Conservation (phyloP, 2,888 invertebrate genomes). For the Trichogramma evanescens region DNA sequence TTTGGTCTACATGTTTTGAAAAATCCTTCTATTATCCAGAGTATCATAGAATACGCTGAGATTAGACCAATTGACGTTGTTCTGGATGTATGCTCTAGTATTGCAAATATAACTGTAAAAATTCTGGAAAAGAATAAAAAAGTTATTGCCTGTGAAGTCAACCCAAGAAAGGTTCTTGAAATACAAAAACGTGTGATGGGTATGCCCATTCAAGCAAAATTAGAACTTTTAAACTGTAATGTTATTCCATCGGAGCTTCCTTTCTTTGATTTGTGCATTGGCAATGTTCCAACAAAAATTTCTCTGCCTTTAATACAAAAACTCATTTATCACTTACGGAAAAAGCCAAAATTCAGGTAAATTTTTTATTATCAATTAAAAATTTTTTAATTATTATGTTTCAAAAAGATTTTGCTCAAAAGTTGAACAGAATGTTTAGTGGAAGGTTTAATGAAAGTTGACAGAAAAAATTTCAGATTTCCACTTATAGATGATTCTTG, state of each 20-base stretch:
- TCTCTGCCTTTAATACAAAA: slow-evolving; percentile 95
- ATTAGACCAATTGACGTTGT: slow-evolving; percentile 87
- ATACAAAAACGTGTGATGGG: slow-evolving; percentile 92
- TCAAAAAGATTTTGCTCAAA: no score
- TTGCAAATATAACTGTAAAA: slow-evolving; percentile 96
- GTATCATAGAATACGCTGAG: slow-evolving; percentile 94
- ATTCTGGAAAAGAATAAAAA: slow-evolving; percentile 87
- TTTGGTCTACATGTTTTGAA: slow-evolving; percentile 93
- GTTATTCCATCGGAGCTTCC: slow-evolving; percentile 89
- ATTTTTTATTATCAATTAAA: slow-evolving; percentile 2
- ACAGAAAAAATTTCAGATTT: no score
- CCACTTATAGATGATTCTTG: no score
- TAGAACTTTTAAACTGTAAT: slow-evolving; percentile 91
- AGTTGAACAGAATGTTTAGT: no score
- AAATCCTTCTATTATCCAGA: slow-evolving; percentile 79
- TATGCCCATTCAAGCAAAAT: slow-evolving; percentile 79
- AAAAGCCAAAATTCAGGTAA: slow-evolving; percentile 43
- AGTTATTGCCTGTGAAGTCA: slow-evolving; percentile 96
- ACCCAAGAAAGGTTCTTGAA: slow-evolving; percentile 90
- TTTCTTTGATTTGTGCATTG: slow-evolving; percentile 96
- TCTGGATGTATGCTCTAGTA: slow-evolving; percentile 98
- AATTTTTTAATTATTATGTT: no score
- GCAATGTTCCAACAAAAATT: slow-evolving; percentile 97
- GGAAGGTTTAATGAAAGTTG: no score
- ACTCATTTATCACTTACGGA: slow-evolving; percentile 65